These are phyloP conservation scores for Hemitrygon akajei DNA, from an alignment of 2,797 vertebrate genomes.

Conservation along the genomic window DNA sequence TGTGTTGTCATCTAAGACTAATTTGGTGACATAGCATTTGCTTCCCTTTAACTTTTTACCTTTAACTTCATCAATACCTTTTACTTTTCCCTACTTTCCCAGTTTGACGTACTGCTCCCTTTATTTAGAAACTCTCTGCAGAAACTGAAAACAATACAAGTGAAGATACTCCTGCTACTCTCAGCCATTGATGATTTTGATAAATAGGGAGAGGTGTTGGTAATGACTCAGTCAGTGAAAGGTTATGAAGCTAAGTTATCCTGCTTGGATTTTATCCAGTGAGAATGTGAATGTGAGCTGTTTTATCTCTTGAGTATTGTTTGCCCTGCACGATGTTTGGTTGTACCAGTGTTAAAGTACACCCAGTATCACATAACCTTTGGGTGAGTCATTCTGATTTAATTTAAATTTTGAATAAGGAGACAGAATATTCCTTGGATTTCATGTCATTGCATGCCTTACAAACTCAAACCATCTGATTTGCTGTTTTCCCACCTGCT, in stretches of 20 bases:
- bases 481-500: neutral
- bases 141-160: neutral
- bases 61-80: neutral
- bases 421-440: neutral
- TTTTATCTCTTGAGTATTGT: neutral
- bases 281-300: neutral
- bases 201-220: no score
- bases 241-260: no score
- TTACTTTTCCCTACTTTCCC: neutral
- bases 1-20: neutral
- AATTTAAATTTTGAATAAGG: neutral
- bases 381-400: neutral
- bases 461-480: neutral
- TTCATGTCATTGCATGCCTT: neutral
- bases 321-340: neutral
- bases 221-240: no score
- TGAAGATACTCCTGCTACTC: neutral
- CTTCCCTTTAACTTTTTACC: no score
- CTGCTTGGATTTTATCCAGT: neutral
- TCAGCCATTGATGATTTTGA: neutral
- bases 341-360: slow-evolving; percentile 1
- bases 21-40: neutral
- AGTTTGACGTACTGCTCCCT: no score
- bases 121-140: neutral
- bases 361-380: neutral